phyloP scores from a whole-genome alignment of 2,797 vertebrate species.

The Leptatherina wallacei region DNA sequence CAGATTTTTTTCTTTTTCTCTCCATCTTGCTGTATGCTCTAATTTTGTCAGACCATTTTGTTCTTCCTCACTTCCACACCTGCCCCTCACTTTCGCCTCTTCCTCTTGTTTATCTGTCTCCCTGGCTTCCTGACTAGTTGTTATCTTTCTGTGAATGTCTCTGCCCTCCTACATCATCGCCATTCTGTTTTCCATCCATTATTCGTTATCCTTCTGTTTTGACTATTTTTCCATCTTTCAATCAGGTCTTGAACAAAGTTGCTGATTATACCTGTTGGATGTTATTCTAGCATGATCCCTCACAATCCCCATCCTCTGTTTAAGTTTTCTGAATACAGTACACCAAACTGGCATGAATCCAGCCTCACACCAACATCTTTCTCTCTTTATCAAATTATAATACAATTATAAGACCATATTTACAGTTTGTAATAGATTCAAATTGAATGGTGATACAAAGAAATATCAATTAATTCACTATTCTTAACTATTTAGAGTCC shows the following conservation, averaged over 20 bases:
- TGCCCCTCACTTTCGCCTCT: not conserved
- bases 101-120: constrained; percentile 19
- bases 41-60: not conserved
- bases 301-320: not conserved
- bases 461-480: not conserved
- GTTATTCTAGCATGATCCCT: not conserved
- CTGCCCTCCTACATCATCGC: not conserved
- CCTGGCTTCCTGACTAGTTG: constrained; percentile 25
- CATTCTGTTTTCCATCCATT: not conserved
- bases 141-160: not conserved
- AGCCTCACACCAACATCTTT: not conserved
- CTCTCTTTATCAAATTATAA: constrained; percentile 1
- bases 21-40: not conserved
- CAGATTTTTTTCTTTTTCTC: not conserved
- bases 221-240: not conserved
- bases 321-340: not conserved
- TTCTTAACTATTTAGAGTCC: not conserved
- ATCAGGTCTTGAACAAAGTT: not conserved
- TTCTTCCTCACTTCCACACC: not conserved
- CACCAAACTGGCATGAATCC: constrained; percentile 1
- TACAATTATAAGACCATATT: not conserved
- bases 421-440: not conserved
- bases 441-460: not conserved
- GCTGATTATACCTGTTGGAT: not conserved
- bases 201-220: not conserved